Base-by-base conservation (phyloP, 2,113 vertebrate genomes). In the Ariopsis seemanni region DNA sequence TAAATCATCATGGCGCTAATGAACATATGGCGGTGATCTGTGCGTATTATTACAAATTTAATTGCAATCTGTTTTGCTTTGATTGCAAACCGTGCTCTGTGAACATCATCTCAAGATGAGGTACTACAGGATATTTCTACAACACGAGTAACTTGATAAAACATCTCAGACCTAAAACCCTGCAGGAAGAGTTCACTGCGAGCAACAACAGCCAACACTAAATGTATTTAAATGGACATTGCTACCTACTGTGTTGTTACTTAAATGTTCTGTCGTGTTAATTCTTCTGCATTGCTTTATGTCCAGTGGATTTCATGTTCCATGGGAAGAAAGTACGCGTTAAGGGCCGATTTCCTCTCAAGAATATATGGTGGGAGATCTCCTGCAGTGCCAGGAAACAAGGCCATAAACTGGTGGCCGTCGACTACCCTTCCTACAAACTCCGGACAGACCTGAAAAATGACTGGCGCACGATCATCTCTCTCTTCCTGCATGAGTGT, bases 361-460 rank as follows among this genome's bases (percentile, higher is more conserved):
- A 48, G 7, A 94, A 14, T 69, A 91, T 96, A 1, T 97, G 97
- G 96, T 97, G 97, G 96, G 90, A 81, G 83, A 94, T 97, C 86
- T 94, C 92, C 6, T 92, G 96, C 48, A 91, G 79, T 60, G 69
- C n/a, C 3, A 10, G 12, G 12, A 5, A 30, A 25, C 17, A 1
- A 4, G 72, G 71, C 0, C 88, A 42, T 48, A 91, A 87, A 80
- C 22, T 57, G 11, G 82, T 75, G 22, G 8, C 92, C 78, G 92
- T 92, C 79, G 94, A 94, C 42, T 95, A 91, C 87, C 96, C 95
- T 0, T 95, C 94, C 0, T 97, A 97, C 92, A 93, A 92, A 81
- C 93, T 97, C 79, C 93, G 90, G 62, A 91, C 92, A 48, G 89
- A 94, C 71, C 87, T 93, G 87, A 86, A 91, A 34, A 88, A 93